Evolutionary conservation across 2,797 vertebrate species (phyloP), one percentile per base, ranked within the genome.

Genomic region (Pseudotriccus pelzelni): DNA sequence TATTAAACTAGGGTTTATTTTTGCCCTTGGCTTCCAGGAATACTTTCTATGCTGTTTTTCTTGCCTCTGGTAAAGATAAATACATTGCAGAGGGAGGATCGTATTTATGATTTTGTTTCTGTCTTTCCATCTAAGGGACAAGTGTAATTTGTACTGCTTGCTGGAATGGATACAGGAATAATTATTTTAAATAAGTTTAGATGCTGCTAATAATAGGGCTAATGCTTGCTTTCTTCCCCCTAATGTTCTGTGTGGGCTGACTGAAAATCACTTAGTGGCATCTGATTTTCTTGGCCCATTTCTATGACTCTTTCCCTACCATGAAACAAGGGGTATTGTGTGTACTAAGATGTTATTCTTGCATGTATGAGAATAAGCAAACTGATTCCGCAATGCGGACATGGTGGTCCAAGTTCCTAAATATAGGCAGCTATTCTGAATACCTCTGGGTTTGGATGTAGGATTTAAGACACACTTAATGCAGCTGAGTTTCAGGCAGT

Each of bases 201-300:
- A 73, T 91, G 77, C 90, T 84, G 79, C 82, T 95, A 94, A 86
- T 94, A 94, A 94, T 90, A 94, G 73, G 59, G 50, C 59, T 94
- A 88, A 73, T 76, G 55, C 68, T 86, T 86, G 79, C 53, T 88
- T 92, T 78, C 69, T 94, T 89, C 50, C n/a, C 23, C 50, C n/a
- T 91, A 41, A 90, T 94, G 62, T 84, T 91, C 79, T 91, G 32
- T 94, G 76, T 90, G 79, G 83, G 76, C 73, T 94, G 93, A 32
- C 73, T 88, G 73, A 93, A 89, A 94, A 78, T 86, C 24, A 11
- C 36, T 84, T 59, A 63, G 78, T 59, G 87, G n/a, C 47, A 67
- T 87, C 49, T 85, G 6, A 87, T 94, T 93, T 92, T 87, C 87
- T 80, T 80, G 56, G 72, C 47, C 69, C 14, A 5, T 85, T 87